A percentile compares a stretch with the other conserved stretches of the same genome.
These are phyloP conservation scores for Typhlomys cinereus DNA, from an alignment of 2,113 vertebrate species.

Conservation along the genomic window DNA sequence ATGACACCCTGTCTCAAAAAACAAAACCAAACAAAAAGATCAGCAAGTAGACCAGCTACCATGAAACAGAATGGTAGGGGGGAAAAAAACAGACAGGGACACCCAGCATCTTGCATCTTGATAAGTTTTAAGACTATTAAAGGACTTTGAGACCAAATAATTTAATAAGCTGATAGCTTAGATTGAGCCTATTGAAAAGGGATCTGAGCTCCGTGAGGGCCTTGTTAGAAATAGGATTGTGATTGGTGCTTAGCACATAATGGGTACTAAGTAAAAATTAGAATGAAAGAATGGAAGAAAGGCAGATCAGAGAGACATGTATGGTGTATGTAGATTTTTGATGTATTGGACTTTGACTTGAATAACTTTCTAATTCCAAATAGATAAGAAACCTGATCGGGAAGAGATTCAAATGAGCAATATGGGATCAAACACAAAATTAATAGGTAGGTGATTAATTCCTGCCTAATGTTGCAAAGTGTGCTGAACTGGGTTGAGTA, in stretches of 20 bases:
- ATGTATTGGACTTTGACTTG: conserved; percentile 66
- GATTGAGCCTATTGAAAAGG: not conserved
- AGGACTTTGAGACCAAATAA: not conserved
- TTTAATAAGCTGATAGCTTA: not conserved
- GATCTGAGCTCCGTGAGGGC: not conserved
- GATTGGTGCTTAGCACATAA: not conserved
- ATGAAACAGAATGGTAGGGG: too few species aligned
- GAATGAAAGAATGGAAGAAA: not conserved
- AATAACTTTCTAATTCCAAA: conserved; percentile 63
- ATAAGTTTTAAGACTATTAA: conserved; percentile 17
- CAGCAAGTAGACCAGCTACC: too few species aligned
- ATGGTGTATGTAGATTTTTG: not conserved
- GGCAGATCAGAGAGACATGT: not conserved
- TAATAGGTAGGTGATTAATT: conserved; percentile 67
- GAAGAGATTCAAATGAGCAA: conserved; percentile 97
- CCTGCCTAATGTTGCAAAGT: not conserved
- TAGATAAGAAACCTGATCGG: conserved; percentile 91
- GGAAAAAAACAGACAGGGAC: too few species aligned
- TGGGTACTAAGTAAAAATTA: not conserved
- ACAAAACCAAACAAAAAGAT: too few species aligned
- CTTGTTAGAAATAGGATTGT: not conserved
- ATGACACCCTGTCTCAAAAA: too few species aligned
- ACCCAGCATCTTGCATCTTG: too few species aligned
- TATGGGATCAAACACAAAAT: conserved; percentile 92
- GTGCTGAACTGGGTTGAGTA: not conserved